Base-by-base conservation (phyloP, 1,140 invertebrate genomes). In the Macrobrachium nipponense region DNA sequence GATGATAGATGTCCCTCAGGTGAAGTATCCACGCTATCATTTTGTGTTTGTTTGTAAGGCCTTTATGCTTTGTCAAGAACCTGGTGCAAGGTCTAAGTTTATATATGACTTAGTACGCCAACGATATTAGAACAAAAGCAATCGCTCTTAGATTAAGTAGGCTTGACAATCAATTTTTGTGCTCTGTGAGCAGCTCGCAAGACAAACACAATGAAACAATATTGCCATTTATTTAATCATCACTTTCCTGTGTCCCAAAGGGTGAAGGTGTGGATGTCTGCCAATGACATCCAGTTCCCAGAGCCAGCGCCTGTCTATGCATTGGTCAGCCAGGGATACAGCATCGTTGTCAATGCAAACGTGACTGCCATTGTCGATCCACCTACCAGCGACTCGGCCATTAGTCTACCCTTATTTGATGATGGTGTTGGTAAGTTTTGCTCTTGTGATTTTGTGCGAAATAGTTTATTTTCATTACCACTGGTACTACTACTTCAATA, bases 251-350 rank as follows among this genome's bases (percentile, higher is more conserved):
- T 51, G 7, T 51, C 12, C 8, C n/a, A 2, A 23, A 85, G 82
- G 75, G 84, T 86, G 51, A 72, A 80, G 51, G 59, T 59, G 5
- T 70, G 84, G 64, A 73, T 88, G 82, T 20, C 82, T 14, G 76
- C 76, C 23, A 84, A 58, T 43, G 68, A 75, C 8, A 60, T 84
- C 17, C 62, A 14, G 2, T 89, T 43, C 75, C 86, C 86, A 17
- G 66, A 68, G 20, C 68, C 81, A 5, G 87, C 83, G 17, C 27
- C 70, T 51, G 62, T 89, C 17, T 82, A 76, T 59, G 78, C 87
- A 20, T 20, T 44, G 23, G 72, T 89, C 8, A 87, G 61, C 59
- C 80, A 80, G 44, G 87, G 87, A 2, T 64, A 70, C 44, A 68
- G 82, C 20, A 68, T 64, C 12, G 82, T 87, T 0, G 66, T 89